Percentiles rank a stretch among this genome's conserved stretches.
Evolutionary conservation across 2,113 vertebrate species (phyloP).

Genomic region (Calypte anna): DNA sequence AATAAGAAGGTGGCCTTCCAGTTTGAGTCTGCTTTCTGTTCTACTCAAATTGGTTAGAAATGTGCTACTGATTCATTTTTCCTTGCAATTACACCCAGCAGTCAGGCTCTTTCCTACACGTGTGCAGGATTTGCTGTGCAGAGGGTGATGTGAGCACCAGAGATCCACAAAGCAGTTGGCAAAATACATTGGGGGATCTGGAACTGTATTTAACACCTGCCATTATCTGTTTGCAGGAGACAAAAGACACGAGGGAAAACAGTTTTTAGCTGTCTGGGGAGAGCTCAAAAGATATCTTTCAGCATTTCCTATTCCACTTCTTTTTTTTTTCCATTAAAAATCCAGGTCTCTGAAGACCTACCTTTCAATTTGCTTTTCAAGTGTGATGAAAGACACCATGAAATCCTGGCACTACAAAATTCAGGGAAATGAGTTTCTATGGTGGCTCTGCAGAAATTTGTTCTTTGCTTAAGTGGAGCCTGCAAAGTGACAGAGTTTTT

Average conservation of each 20-base stretch:
- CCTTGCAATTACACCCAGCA: neutral
- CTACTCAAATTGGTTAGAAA: neutral
- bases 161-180: neutral
- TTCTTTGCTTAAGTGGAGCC: neutral
- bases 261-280: neutral
- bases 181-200: neutral
- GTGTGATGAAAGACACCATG: neutral
- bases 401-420: neutral
- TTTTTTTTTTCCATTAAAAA: neutral
- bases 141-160: neutral
- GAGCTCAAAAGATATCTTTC: neutral
- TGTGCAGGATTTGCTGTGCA: neutral
- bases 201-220: neutral
- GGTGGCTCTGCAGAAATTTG: neutral
- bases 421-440: neutral
- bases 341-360: neutral
- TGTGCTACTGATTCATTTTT: neutral
- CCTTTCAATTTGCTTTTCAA: neutral
- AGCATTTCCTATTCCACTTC: neutral
- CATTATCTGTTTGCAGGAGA: neutral
- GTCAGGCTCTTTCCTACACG: neutral
- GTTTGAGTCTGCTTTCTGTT: neutral
- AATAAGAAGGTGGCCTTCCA: neutral
- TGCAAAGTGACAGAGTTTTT: neutral
- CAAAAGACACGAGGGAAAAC: neutral